phyloP scores from a whole-genome alignment of 2,888 invertebrate species.

The Chromoteleia sp. region DNA sequence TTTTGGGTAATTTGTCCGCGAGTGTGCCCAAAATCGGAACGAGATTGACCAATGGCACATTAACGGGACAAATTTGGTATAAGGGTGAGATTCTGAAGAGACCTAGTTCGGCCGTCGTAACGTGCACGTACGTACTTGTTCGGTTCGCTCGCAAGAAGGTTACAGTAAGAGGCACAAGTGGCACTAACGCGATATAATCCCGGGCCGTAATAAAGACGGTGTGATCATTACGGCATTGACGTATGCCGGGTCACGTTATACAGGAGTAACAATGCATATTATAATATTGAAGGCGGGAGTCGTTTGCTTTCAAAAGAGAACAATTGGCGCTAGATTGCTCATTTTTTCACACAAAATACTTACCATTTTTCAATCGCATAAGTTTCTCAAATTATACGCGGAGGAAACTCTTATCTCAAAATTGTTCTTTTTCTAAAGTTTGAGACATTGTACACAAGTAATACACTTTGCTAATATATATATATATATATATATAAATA shows the following conservation, averaged over 20 bases:
- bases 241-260: constrained; percentile 50
- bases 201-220: constrained; percentile 31
- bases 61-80: constrained; percentile 15
- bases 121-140: constrained; percentile 13
- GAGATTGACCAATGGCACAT: constrained; percentile 18
- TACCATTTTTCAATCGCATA: neutral
- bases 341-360: neutral
- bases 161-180: constrained; percentile 37
- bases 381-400: neutral
- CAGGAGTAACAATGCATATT: constrained; percentile 45
- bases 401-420: no score
- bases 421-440: no score
- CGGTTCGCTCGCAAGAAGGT: constrained; percentile 16
- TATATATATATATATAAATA: no score
- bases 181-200: constrained; percentile 44
- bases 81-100: constrained; percentile 19
- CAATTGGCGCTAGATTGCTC: constrained; percentile 9
- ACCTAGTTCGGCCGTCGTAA: constrained; percentile 15
- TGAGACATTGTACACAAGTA: no score
- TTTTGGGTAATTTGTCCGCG: neutral
- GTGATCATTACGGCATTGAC: constrained; percentile 50
- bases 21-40: constrained; percentile 1
- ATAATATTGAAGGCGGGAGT: constrained; percentile 15
- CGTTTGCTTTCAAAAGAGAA: constrained; percentile 11
- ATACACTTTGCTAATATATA: no score